These are phyloP conservation scores for Enhydra lutris DNA, from an alignment of 2,113 vertebrate genomes.

Conservation along the genomic window DNA sequence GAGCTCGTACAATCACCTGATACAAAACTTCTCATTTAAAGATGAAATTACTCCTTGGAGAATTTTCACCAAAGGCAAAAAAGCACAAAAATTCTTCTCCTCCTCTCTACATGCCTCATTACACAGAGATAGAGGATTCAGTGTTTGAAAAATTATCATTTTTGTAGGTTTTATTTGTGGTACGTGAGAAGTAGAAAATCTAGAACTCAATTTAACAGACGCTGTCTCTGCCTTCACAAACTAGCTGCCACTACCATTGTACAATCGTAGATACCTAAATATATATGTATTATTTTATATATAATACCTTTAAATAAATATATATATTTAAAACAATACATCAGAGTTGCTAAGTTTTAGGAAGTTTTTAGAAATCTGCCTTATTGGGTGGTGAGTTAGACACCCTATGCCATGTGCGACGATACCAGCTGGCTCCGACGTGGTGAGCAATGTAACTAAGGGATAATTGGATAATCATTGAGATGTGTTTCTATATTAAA, in stretches of 20 bases:
- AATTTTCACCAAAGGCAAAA: conserved; percentile 70
- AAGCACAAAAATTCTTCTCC: conserved; percentile 58
- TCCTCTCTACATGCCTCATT: conserved; percentile 64
- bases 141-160: conserved; percentile 62
- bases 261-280: neutral
- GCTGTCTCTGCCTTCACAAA: neutral
- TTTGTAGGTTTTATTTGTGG: conserved; percentile 66
- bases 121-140: conserved; percentile 68
- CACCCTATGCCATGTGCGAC: neutral
- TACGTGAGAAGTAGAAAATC: conserved; percentile 35
- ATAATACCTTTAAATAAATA: neutral
- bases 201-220: conserved; percentile 30
- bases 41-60: conserved; percentile 64
- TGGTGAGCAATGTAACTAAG: neutral
- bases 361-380: neutral
- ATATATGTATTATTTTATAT: neutral
- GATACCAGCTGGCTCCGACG: neutral
- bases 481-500: neutral
- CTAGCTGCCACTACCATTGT: neutral
- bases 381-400: neutral
- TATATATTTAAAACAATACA: neutral
- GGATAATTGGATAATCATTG: neutral
- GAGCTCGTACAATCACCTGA: conserved; percentile 17
- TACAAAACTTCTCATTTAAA: conserved; percentile 64
- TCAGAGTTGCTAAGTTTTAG: neutral